Evolutionary conservation across 1,140 invertebrate species (phyloP).

Genomic region (Temnothorax nylanderi): DNA sequence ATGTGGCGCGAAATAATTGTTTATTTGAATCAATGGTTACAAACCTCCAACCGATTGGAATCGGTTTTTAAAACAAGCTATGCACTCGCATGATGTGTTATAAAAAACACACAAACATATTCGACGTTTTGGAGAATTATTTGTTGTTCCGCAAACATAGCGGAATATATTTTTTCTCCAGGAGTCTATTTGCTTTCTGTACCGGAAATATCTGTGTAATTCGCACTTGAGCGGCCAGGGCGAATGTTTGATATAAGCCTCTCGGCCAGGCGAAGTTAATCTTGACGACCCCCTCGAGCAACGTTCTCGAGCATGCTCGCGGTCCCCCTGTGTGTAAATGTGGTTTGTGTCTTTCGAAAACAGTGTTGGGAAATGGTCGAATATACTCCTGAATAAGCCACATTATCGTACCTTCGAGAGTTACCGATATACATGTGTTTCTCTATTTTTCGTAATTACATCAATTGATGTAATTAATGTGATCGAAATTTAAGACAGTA

Average conservation of each 20-base stretch:
- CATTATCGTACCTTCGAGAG: constrained; percentile 5
- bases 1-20: no score
- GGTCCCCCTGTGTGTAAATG: constrained; percentile 40
- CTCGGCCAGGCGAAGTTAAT: constrained; percentile 37
- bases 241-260: constrained; percentile 55
- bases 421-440: neutral
- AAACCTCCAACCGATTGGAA: no score
- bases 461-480: neutral
- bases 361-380: constrained; percentile 36
- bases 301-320: constrained; percentile 29
- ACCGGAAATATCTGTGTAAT: constrained; percentile 40
- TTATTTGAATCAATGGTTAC: no score
- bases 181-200: neutral
- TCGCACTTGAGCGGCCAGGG: constrained; percentile 16
- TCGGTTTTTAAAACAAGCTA: no score
- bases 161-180: neutral
- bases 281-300: constrained; percentile 53
- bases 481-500: neutral
- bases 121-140: neutral
- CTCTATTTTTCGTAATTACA: neutral
- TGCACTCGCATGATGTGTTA: no score
- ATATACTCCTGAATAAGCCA: constrained; percentile 33
- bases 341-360: constrained; percentile 56
- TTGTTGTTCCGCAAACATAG: constrained; percentile 9
- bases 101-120: no score